Conservation (phyloP, 2,113 vertebrate genomes). For the Paralichthys olivaceus region DNA sequence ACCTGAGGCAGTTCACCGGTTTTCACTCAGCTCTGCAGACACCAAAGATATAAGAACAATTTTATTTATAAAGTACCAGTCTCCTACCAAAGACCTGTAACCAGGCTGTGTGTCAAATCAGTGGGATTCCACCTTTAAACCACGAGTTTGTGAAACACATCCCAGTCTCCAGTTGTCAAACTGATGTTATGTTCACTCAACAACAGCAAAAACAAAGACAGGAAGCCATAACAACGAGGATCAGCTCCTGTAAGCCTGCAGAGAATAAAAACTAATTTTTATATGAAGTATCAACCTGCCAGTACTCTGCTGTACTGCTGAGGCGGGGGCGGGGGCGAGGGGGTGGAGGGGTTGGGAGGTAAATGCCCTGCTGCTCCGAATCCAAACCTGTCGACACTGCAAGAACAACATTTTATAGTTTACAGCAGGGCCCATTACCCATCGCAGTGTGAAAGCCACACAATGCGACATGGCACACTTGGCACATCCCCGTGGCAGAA, state of each 20-base stretch:
- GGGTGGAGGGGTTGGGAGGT: neutral
- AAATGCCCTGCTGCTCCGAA: neutral
- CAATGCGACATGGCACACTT: slow-evolving; percentile 10
- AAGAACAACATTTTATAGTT: neutral
- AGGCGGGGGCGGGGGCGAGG: neutral
- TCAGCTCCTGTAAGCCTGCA: slow-evolving; percentile 2
- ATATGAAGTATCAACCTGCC: neutral
- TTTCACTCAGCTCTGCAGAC: too few species aligned
- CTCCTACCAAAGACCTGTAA: neutral
- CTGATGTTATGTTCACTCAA: neutral
- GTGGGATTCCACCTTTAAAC: neutral
- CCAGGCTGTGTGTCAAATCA: neutral
- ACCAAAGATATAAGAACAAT: neutral
- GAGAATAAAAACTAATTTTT: neutral
- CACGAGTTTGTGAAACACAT: too few species aligned
- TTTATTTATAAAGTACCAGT: too few species aligned
- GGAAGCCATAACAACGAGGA: neutral
- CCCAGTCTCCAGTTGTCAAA: too few species aligned
- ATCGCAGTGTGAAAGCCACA: slow-evolving; percentile 6
- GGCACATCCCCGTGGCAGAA: neutral
- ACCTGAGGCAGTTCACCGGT: too few species aligned
- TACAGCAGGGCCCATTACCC: slow-evolving; percentile 9
- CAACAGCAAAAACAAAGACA: neutral
- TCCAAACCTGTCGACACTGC: neutral
- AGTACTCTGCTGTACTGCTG: neutral